These are phyloP conservation scores for Pantherophis alleghaniensis DNA, from an alignment of 2,797 vertebrate species.

Conservation along the genomic window DNA sequence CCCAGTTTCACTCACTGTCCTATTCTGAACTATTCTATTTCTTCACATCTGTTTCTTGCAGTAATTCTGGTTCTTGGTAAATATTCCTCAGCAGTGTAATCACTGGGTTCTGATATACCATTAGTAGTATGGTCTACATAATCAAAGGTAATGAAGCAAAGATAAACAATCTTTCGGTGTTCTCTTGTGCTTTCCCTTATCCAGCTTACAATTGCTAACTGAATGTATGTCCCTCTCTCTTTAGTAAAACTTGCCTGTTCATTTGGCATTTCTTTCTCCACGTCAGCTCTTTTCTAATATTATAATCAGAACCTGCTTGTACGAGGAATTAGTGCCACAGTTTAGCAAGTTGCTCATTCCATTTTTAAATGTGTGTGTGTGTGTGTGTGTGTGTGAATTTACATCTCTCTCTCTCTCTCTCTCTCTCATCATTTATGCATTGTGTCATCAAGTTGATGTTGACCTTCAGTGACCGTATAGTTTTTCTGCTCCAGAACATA, in stretches of 20 bases:
- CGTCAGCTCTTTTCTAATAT: background rate
- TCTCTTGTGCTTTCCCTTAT: background rate
- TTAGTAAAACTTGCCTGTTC: background rate
- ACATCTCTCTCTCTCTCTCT: background rate
- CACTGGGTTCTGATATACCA: background rate
- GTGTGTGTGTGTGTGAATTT: background rate
- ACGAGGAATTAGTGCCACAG: background rate
- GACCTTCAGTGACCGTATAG: background rate
- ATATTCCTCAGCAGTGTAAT: background rate
- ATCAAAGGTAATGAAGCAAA: background rate
- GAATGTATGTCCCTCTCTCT: background rate
- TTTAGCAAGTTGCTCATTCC: background rate
- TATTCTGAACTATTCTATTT: background rate
- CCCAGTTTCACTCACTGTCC: background rate
- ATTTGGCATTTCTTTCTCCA: background rate
- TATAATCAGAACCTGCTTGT: background rate
- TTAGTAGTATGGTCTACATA: background rate
- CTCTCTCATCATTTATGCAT: background rate
- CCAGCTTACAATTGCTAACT: background rate
- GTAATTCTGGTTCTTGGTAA: background rate
- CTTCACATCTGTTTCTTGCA: background rate
- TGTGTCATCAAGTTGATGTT: background rate
- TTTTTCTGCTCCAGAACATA: background rate
- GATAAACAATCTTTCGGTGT: background rate
- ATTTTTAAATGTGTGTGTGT: background rate